Conservation (phyloP, 2,113 vertebrate genomes). For the Cheilinus undulatus region DNA sequence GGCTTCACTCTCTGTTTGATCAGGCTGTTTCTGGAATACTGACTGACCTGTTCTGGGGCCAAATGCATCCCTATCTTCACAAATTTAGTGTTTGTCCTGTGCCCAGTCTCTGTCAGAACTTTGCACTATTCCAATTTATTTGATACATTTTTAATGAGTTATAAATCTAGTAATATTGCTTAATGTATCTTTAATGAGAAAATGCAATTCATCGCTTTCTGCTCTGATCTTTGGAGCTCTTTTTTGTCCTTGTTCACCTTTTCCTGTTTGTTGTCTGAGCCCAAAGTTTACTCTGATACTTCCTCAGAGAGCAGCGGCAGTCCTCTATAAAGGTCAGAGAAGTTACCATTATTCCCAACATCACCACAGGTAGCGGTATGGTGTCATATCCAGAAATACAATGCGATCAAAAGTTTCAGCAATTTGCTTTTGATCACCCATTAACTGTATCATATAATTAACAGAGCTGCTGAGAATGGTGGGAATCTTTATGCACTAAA, state of each 20-base stretch:
- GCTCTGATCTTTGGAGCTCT: neutral
- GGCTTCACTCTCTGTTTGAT: conserved; percentile 79
- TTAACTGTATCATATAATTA: neutral
- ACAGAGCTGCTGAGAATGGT: neutral
- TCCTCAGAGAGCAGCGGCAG: conserved; percentile 31
- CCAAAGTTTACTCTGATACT: conserved; percentile 33
- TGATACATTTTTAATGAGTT: neutral
- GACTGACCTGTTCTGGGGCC: conserved; percentile 62
- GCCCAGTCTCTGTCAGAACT: neutral
- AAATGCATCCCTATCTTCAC: conserved; percentile 46
- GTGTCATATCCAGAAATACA: conserved; percentile 27
- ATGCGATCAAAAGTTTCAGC: too few species aligned
- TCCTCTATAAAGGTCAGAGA: conserved; percentile 39
- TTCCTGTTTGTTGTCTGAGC: conserved; percentile 32
- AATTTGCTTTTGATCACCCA: too few species aligned
- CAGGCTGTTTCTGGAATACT: conserved; percentile 78
- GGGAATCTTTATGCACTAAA: conserved; percentile 4
- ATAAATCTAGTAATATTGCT: neutral
- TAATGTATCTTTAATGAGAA: too few species aligned
- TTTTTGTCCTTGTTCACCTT: conserved; percentile 11
- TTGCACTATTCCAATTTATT: conserved; percentile 5
- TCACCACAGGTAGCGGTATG: conserved; percentile 44
- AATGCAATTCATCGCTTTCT: too few species aligned
- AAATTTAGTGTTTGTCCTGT: conserved; percentile 16
- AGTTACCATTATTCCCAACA: conserved; percentile 38